Evolutionary conservation across 2,888 invertebrate genomes (phyloP).

Genomic region (Microplitis deprimator): DNA sequence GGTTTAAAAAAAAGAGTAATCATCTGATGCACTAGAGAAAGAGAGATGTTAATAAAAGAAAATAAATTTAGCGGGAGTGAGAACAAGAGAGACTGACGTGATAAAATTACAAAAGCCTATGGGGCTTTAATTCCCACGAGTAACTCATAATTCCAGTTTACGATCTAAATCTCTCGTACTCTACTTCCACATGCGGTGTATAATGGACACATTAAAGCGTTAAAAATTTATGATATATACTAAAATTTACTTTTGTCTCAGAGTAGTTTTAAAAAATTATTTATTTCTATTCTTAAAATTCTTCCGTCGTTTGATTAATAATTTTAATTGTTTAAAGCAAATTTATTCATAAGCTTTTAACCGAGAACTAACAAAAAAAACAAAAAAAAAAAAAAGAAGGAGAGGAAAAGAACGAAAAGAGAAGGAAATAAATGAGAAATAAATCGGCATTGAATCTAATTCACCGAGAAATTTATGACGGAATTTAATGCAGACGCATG

Average conservation of each 20-base stretch:
- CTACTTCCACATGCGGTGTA: not conserved
- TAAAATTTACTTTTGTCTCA: not conserved
- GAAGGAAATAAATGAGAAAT: not conserved
- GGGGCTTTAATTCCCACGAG: slow-evolving; percentile 57
- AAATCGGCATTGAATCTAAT: slow-evolving; percentile 30
- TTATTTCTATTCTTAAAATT: not conserved
- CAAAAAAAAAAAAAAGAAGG: no score
- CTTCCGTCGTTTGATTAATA: not conserved
- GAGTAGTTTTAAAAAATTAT: not conserved
- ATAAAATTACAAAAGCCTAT: slow-evolving; percentile 61
- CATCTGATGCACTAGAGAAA: not conserved
- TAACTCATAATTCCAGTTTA: slow-evolving; percentile 65
- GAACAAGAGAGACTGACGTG: slow-evolving; percentile 34
- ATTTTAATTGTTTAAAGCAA: not conserved
- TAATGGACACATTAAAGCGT: not conserved
- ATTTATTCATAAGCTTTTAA: slow-evolving; percentile 21
- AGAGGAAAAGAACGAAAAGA: not conserved
- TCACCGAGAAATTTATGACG: slow-evolving; percentile 26
- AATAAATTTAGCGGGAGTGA: not conserved
- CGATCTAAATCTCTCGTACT: slow-evolving; percentile 48
- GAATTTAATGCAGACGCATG: slow-evolving; percentile 28
- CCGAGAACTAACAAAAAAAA: not conserved
- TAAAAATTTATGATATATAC: not conserved
- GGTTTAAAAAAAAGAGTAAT: not conserved
- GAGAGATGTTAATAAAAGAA: not conserved